phyloP scores from a whole-genome alignment of 2,888 invertebrate genomes.

The Limnephilus rhombicus region DNA sequence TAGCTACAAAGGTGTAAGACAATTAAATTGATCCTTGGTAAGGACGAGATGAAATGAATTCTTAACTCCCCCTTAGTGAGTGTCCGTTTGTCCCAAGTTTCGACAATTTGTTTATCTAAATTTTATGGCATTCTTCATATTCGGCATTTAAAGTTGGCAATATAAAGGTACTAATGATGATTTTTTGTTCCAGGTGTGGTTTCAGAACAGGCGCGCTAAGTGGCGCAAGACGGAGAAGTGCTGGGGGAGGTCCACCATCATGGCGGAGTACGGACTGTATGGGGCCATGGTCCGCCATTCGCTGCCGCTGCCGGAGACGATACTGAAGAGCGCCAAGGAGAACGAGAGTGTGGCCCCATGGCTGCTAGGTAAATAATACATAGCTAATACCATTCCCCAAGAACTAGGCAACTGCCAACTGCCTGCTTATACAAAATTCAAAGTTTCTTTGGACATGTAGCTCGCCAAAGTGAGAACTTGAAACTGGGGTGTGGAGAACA shows the following conservation, averaged over 20 bases:
- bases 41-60: too few species aligned
- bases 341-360: slow-evolving; percentile 98
- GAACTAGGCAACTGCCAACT: too few species aligned
- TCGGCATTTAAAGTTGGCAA: background rate
- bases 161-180: background rate
- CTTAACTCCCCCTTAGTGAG: too few species aligned
- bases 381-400: background rate
- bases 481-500: too few species aligned
- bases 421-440: too few species aligned
- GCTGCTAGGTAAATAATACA: slow-evolving; percentile 90
- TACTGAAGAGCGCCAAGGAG: slow-evolving; percentile 97
- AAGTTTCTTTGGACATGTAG: too few species aligned
- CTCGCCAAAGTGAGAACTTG: too few species aligned
- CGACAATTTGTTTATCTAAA: too few species aligned
- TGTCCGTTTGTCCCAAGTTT: too few species aligned
- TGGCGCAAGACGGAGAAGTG: slow-evolving; percentile 99
- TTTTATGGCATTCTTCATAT: too few species aligned
- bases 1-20: too few species aligned
- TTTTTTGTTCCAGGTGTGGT: slow-evolving; percentile 93
- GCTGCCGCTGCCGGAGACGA: slow-evolving; percentile 98
- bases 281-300: slow-evolving; percentile 99
- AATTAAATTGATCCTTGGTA: too few species aligned
- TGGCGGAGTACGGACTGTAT: slow-evolving; percentile 99
- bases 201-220: slow-evolving; percentile 98
- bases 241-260: slow-evolving; percentile 99